Evolutionary conservation across 2,113 vertebrate genomes (phyloP).

Genomic region (Gambusia holbrooki): DNA sequence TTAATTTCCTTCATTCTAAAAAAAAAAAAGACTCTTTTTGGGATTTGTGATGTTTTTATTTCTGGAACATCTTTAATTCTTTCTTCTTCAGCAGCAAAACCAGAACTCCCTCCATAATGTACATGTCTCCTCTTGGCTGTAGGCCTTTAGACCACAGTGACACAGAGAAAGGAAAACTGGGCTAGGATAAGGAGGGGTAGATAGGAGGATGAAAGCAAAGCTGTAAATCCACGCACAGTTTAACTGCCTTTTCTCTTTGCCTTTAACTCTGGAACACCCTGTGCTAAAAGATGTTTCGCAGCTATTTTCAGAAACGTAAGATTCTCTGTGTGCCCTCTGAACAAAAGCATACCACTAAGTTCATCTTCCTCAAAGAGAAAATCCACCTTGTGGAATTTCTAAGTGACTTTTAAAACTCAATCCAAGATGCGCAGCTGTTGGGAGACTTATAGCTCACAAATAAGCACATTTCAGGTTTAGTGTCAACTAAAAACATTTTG

Average conservation of each 20-base stretch:
- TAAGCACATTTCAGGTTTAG: conserved; percentile 1
- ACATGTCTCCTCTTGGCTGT: conserved; percentile 40
- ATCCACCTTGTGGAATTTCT: conserved; percentile 29
- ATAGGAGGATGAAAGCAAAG: conserved; percentile 62
- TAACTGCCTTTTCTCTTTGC: conserved; percentile 45
- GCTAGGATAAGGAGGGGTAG: conserved; percentile 23
- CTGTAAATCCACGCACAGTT: conserved; percentile 60
- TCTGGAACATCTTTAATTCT: background rate
- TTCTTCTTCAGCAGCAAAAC: conserved; percentile 16
- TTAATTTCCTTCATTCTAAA: background rate
- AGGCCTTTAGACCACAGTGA: conserved; percentile 40
- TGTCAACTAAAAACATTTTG: too few relatives aligned
- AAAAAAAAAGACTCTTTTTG: background rate
- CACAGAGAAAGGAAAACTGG: conserved; percentile 15
- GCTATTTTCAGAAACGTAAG: conserved; percentile 72
- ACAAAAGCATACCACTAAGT: conserved; percentile 64
- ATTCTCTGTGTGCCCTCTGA: conserved; percentile 38
- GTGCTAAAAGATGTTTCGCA: conserved; percentile 49
- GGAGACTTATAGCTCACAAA: background rate
- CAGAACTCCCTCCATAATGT: conserved; percentile 37
- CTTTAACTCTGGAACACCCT: conserved; percentile 51
- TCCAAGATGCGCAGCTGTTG: conserved; percentile 32
- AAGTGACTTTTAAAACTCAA: conserved; percentile 15
- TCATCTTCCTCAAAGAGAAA: conserved; percentile 54
- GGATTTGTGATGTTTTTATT: background rate